Conservation (phyloP, 2,888 invertebrate species). For the Plagodis dolabraria region DNA sequence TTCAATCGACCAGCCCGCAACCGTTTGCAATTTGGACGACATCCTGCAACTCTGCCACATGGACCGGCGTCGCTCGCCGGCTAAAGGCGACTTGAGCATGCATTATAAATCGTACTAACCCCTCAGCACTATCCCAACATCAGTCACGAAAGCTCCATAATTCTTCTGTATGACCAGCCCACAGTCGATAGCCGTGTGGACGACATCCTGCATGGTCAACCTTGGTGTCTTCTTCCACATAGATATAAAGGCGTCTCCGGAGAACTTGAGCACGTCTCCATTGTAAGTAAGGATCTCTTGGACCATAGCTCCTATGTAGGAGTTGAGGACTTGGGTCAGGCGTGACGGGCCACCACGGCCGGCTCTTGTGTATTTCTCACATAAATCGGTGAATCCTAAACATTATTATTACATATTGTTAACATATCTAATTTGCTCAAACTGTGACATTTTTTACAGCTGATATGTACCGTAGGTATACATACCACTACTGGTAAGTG, state of each 20-base stretch:
- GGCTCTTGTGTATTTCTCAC: conserved; percentile 87
- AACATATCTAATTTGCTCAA: too few relatives aligned
- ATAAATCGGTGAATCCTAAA: conserved; percentile 86
- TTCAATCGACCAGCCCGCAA: too few relatives aligned
- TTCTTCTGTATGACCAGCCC: conserved; percentile 88
- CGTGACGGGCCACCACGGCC: conserved; percentile 89
- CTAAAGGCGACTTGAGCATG: too few relatives aligned
- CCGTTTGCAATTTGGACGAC: too few relatives aligned
- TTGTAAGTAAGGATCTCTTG: conserved; percentile 87
- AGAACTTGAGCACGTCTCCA: conserved; percentile 88
- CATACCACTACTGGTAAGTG: too few relatives aligned
- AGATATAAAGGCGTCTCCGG: conserved; percentile 87
- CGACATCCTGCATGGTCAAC: conserved; percentile 84
- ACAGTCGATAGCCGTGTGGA: conserved; percentile 87
- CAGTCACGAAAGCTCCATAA: conserved; percentile 86
- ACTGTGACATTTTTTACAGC: too few relatives aligned
- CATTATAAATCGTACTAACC: conserved; percentile 59
- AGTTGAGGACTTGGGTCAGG: conserved; percentile 88
- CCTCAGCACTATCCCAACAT: conserved; percentile 85
- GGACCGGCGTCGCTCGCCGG: too few relatives aligned
- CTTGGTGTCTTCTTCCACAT: conserved; percentile 86
- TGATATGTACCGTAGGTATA: too few relatives aligned
- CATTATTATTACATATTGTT: conserved; percentile 6
- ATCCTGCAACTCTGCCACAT: too few relatives aligned
- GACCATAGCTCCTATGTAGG: conserved; percentile 89